Conservation (phyloP, 2,113 vertebrate species). For the Clarias batrachus region DNA sequence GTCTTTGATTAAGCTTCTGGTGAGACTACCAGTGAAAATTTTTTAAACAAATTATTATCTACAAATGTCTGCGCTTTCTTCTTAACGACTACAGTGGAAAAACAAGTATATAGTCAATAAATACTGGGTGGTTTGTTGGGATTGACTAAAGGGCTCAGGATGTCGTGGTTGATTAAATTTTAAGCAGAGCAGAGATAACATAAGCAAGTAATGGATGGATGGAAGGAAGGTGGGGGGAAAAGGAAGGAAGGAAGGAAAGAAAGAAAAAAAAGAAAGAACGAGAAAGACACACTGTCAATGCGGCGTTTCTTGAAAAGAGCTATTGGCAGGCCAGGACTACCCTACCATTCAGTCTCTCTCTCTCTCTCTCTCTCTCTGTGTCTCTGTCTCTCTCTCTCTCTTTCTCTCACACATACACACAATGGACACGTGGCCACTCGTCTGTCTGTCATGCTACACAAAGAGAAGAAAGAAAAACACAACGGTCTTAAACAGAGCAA, state of each 20-base stretch:
- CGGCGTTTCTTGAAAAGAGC: conserved; percentile 53
- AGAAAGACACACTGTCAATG: conserved; percentile 5
- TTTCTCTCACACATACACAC: conserved; percentile 36
- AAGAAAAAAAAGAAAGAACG: background rate
- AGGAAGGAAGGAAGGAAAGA: conserved; percentile 24
- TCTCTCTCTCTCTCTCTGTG: conserved; percentile 2
- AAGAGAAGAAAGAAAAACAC: conserved; percentile 41
- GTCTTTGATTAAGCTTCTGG: background rate
- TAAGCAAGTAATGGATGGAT: background rate
- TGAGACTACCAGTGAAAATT: background rate
- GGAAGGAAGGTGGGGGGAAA: background rate
- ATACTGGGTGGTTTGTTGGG: conserved; percentile 21
- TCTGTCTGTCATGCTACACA: conserved; percentile 50
- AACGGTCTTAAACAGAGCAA: conserved; percentile 23
- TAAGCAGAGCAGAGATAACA: conserved; percentile 1
- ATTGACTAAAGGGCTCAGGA: conserved; percentile 23
- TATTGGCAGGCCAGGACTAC: conserved; percentile 45
- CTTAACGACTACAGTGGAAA: background rate
- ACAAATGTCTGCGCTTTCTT: background rate
- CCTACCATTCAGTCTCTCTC: conserved; percentile 27
- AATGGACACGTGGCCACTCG: conserved; percentile 49
- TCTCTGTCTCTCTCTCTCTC: conserved; percentile 27
- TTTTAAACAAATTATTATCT: background rate
- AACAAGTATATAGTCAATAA: background rate
- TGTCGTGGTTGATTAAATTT: conserved; percentile 40